These are phyloP conservation scores for Chauna torquata DNA, from an alignment of 2,113 vertebrate genomes.

Conservation along the genomic window DNA sequence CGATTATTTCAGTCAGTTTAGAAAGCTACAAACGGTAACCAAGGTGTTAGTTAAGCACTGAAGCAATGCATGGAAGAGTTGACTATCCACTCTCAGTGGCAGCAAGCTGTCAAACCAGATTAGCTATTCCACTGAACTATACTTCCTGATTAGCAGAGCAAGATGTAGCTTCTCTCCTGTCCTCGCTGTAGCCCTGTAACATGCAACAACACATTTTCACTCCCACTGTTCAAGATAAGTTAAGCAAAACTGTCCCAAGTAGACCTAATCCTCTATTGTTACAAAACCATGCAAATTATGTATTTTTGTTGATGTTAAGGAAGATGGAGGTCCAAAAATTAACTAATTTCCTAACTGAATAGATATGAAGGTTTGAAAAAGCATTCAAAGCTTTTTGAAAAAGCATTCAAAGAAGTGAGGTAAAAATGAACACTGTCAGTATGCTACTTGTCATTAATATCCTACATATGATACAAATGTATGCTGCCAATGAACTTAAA, in stretches of 20 bases:
- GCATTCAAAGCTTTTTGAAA: neutral
- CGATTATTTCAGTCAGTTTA: neutral
- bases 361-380: too few species aligned
- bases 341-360: neutral
- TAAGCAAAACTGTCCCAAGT: neutral
- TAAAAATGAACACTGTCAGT: neutral
- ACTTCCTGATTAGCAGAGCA: neutral
- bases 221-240: neutral
- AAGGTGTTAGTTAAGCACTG: neutral
- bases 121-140: neutral
- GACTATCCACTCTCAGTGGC: neutral
- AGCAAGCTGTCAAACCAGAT: neutral
- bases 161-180: neutral
- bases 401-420: neutral
- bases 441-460: neutral
- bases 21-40: neutral
- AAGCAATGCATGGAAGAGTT: neutral
- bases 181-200: neutral
- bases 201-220: neutral
- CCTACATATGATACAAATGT: neutral
- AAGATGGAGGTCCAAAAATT: neutral
- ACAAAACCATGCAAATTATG: rapidly evolving
- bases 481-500: neutral
- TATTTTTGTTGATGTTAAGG: neutral
- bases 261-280: neutral